A percentile compares a stretch with the other conserved stretches of the same genome.
Evolutionary conservation across 64 coral and sea anemone species (phyloP).

Genomic region (Exaiptasia diaphana): DNA sequence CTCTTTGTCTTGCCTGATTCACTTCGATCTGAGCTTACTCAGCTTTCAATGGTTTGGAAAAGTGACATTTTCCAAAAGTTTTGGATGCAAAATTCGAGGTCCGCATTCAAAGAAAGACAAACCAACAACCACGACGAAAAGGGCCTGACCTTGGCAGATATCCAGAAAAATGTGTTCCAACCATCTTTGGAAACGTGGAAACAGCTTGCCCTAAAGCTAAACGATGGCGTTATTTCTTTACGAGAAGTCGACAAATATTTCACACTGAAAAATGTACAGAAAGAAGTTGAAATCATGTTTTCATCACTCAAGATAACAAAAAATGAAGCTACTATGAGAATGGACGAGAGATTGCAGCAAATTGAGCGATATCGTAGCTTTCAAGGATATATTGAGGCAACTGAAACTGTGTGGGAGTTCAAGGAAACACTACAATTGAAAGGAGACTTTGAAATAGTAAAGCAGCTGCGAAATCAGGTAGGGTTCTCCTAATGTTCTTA

Average conservation of each 20-base stretch:
- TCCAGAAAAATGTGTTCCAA: slow-evolving; percentile 14
- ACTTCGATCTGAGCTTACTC: background rate
- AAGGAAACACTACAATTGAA: background rate
- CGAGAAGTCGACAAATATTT: slow-evolving; percentile 42
- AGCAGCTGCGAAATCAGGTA: slow-evolving; percentile 10
- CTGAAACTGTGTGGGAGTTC: slow-evolving; percentile 26
- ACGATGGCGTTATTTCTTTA: slow-evolving; percentile 19
- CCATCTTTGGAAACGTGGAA: slow-evolving; percentile 10
- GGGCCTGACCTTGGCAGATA: slow-evolving; percentile 17
- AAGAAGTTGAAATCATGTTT: slow-evolving; percentile 16
- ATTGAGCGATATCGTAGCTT: slow-evolving; percentile 18
- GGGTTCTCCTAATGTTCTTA: background rate
- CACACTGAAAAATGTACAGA: background rate
- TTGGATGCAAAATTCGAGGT: slow-evolving; percentile 30
- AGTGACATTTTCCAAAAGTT: slow-evolving; percentile 34
- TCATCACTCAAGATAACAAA: background rate
- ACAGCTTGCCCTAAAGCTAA: background rate
- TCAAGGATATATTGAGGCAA: background rate
- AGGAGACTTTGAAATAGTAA: slow-evolving; percentile 18
- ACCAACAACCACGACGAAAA: background rate
- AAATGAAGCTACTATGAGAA: no score
- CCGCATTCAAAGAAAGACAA: background rate
- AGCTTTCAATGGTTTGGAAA: background rate
- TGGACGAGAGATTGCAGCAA: background rate
- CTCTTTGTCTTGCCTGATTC: background rate